These are phyloP conservation scores for Chaetorhynchus papuensis DNA, from an alignment of 2,113 vertebrate species.

Conservation along the genomic window DNA sequence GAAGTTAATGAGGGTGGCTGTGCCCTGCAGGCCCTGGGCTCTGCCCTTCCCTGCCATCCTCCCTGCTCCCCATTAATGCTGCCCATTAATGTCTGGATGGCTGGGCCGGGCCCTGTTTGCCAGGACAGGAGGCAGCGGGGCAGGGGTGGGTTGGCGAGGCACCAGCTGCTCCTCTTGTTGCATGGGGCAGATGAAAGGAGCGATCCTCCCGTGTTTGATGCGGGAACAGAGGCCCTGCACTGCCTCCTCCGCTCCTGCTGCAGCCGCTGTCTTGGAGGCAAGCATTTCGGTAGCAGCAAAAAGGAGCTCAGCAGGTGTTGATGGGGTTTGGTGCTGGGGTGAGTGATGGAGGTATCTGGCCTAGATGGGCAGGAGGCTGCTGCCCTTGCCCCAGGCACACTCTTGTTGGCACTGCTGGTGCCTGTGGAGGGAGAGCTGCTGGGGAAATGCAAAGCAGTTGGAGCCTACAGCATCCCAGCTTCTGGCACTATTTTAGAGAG, in stretches of 20 bases:
- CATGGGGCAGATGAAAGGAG: background rate
- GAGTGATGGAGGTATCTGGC: background rate
- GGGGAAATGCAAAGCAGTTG: background rate
- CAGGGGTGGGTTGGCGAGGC: background rate
- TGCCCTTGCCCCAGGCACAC: background rate
- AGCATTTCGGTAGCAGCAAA: background rate
- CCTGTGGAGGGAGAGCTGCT: background rate
- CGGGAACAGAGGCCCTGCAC: accelerated
- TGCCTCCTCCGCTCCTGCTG: background rate
- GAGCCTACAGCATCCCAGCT: background rate
- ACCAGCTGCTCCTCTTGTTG: background rate
- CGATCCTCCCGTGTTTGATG: background rate
- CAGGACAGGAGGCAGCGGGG: background rate
- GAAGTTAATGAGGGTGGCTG: background rate
- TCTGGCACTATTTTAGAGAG: background rate
- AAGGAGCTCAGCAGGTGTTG: background rate
- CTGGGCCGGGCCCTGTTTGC: accelerated
- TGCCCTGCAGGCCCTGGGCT: background rate
- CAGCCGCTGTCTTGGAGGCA: accelerated
- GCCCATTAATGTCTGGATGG: background rate
- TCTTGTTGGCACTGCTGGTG: background rate
- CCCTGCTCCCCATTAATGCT: background rate
- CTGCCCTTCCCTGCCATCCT: background rate
- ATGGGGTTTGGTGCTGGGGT: background rate
- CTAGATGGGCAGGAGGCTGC: background rate